Evolutionary conservation across 2,113 vertebrate species (phyloP).

Genomic region (Sinocyclocheilus anophthalmus): DNA sequence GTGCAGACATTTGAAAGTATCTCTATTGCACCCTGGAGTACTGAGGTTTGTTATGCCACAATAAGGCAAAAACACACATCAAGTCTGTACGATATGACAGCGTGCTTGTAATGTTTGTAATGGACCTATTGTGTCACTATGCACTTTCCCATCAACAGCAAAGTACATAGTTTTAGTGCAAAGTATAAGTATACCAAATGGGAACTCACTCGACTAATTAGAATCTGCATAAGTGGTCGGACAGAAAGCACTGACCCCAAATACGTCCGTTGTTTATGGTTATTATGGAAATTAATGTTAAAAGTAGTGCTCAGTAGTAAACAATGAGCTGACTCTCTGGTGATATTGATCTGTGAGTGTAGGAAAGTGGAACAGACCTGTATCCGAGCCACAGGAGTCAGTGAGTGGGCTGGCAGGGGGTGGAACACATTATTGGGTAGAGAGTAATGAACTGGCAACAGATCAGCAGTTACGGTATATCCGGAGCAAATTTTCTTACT

Average conservation of each 20-base stretch:
- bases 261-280: neutral
- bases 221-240: slow-evolving; percentile 1
- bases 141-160: neutral
- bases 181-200: neutral
- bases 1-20: neutral
- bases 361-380: slow-evolving; percentile 18
- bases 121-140: neutral
- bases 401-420: slow-evolving; percentile 21
- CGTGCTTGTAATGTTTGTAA: neutral
- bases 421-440: slow-evolving; percentile 10
- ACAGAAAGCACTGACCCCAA: neutral
- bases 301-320: slow-evolving; percentile 9
- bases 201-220: neutral
- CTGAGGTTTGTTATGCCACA: neutral
- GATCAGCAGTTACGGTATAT: slow-evolving; percentile 5
- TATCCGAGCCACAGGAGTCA: neutral
- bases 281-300: neutral
- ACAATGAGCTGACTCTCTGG: slow-evolving; percentile 4
- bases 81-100: neutral
- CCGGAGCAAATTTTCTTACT: neutral
- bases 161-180: neutral
- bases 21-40: neutral
- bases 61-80: neutral
- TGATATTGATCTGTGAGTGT: slow-evolving; percentile 27
- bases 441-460: slow-evolving; percentile 36